A percentile compares a stretch with the other conserved stretches of the same genome.
These are phyloP conservation scores for Nineta flava DNA, from an alignment of 2,888 invertebrate genomes.

Conservation along the genomic window DNA sequence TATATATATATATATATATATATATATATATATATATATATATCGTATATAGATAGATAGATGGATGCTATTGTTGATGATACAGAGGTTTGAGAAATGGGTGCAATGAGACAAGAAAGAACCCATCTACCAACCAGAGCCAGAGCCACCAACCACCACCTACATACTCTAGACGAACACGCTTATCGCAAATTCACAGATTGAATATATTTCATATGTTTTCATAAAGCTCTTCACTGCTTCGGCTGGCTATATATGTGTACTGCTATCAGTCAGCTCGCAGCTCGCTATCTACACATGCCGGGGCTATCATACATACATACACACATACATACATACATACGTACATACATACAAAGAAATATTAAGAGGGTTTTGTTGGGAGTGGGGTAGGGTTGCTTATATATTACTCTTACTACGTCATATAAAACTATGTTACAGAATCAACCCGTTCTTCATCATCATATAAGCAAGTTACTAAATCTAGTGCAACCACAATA, in stretches of 20 bases:
- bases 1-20: no score
- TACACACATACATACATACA: neutral
- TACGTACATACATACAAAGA: no score
- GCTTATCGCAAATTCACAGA: constrained; percentile 48
- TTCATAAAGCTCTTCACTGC: constrained; percentile 24
- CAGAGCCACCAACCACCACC: neutral
- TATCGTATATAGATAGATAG: no score
- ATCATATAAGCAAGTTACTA: neutral
- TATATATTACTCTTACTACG: no score
- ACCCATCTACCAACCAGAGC: neutral
- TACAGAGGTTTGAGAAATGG: no score
- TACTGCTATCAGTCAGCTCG: constrained; percentile 22
- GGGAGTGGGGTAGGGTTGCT: neutral
- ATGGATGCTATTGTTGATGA: no score
- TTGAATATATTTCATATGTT: constrained; percentile 54
- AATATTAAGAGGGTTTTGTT: no score
- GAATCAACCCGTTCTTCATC: neutral
- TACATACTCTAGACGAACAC: no score
- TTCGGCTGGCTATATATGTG: constrained; percentile 9
- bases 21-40: no score
- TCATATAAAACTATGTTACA: no score
- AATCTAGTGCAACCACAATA: no score
- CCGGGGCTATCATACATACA: neutral
- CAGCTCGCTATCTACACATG: constrained; percentile 2
- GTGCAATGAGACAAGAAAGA: no score